phyloP scores from a whole-genome alignment of 2,888 invertebrate genomes.

The Odontocolon sp. region DNA sequence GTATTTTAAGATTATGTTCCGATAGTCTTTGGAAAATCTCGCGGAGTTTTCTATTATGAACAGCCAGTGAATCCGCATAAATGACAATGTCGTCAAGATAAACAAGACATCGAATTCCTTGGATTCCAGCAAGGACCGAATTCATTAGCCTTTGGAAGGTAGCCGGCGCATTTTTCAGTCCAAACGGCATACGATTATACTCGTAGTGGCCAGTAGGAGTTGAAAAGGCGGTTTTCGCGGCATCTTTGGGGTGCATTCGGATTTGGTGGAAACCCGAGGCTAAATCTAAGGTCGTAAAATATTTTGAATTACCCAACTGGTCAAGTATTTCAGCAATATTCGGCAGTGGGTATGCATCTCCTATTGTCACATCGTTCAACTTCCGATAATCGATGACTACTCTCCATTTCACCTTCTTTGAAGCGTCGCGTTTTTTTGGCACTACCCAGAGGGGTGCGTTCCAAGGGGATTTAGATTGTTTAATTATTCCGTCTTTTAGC shows the following conservation, averaged over 20 bases:
- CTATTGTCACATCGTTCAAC: constrained; percentile 46
- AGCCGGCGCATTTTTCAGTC: constrained; percentile 66
- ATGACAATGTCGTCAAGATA: constrained; percentile 77
- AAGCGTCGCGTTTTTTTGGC: constrained; percentile 69
- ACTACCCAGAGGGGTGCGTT: constrained; percentile 74
- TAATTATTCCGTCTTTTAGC: constrained; percentile 67
- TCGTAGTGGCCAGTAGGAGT: constrained; percentile 58
- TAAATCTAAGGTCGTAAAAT: constrained; percentile 65
- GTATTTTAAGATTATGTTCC: constrained; percentile 65
- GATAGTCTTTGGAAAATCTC: constrained; percentile 64
- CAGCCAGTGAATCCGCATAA: constrained; percentile 63
- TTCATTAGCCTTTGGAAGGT: constrained; percentile 73
- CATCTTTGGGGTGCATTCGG: constrained; percentile 61
- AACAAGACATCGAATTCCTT: constrained; percentile 69
- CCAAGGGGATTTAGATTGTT: constrained; percentile 72
- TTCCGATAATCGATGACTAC: constrained; percentile 53
- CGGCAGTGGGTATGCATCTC: constrained; percentile 53
- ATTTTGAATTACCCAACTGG: constrained; percentile 66
- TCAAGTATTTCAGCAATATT: constrained; percentile 65
- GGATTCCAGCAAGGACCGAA: constrained; percentile 66
- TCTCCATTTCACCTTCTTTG: constrained; percentile 51
- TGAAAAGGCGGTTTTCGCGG: constrained; percentile 66
- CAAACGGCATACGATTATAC: too few relatives aligned
- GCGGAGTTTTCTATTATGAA: constrained; percentile 59
- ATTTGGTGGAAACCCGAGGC: constrained; percentile 74